These are phyloP conservation scores for Mesorhabditis belari DNA, from an alignment of 2,888 invertebrate species.

Conservation along the genomic window DNA sequence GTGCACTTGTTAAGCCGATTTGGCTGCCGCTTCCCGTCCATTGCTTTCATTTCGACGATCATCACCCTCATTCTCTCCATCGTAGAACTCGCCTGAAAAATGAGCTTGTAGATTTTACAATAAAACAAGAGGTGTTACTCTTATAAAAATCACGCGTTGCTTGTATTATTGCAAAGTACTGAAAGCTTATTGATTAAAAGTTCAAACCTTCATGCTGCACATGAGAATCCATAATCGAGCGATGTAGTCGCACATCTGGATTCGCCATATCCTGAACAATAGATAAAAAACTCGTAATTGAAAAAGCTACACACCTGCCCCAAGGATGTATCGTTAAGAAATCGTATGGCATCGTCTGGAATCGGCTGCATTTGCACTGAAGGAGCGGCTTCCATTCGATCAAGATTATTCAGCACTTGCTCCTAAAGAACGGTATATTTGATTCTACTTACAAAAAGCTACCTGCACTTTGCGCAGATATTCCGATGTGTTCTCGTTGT, in stretches of 20 bases:
- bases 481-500: constrained; percentile 39
- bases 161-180: too few relatives aligned
- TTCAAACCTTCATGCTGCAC: constrained; percentile 17
- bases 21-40: constrained; percentile 27
- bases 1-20: too few relatives aligned
- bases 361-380: constrained; percentile 48
- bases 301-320: not conserved
- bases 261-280: constrained; percentile 31
- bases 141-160: too few relatives aligned
- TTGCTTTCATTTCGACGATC: constrained; percentile 25
- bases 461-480: constrained; percentile 33
- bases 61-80: constrained; percentile 32
- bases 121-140: not conserved
- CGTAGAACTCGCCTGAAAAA: constrained; percentile 23
- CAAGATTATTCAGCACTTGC: constrained; percentile 37
- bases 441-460: constrained; percentile 1
- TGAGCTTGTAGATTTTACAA: too few relatives aligned
- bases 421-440: constrained; percentile 12
- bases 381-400: constrained; percentile 35
- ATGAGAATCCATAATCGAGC: constrained; percentile 32
- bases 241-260: constrained; percentile 39
- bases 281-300: not conserved
- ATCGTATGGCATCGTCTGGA: not conserved
- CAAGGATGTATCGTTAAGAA: constrained; percentile 2
- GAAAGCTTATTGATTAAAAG: constrained; percentile 2